Percentiles rank a stretch among this genome's conserved stretches.
Evolutionary conservation across 2,797 vertebrate species (phyloP).

Genomic region (Oophaga sylvatica): DNA sequence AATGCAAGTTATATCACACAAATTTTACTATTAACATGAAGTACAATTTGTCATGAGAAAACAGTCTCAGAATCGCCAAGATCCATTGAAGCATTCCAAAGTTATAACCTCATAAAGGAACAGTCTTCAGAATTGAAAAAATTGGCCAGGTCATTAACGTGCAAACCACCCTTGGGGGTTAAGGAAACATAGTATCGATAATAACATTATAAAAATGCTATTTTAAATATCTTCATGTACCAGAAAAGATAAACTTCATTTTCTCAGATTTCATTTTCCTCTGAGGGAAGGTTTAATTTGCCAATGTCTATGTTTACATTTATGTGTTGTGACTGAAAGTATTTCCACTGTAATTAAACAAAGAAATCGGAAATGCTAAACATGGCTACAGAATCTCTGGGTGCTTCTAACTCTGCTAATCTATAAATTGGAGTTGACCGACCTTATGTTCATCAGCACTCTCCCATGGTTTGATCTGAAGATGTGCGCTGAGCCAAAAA

Average conservation of each 20-base stretch:
- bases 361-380: not conserved
- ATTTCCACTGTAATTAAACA: not conserved
- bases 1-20: no score
- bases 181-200: not conserved
- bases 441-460: slow-evolving; percentile 37
- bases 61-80: no score
- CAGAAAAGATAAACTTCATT: not conserved
- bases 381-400: not conserved
- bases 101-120: no score
- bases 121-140: no score
- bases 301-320: not conserved
- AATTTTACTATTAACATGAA: no score
- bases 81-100: no score
- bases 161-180: not conserved
- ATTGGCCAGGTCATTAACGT: no score
- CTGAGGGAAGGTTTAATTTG: not conserved
- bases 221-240: not conserved
- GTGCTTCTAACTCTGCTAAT: slow-evolving; percentile 24
- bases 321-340: not conserved
- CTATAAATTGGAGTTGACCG: slow-evolving; percentile 42
- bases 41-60: no score
- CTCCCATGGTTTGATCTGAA: slow-evolving; percentile 26
- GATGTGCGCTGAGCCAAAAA: slow-evolving; percentile 11
- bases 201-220: not conserved
- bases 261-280: not conserved